These are phyloP conservation scores for Condylura cristata DNA, from an alignment of 2,113 vertebrate species.

Conservation along the genomic window DNA sequence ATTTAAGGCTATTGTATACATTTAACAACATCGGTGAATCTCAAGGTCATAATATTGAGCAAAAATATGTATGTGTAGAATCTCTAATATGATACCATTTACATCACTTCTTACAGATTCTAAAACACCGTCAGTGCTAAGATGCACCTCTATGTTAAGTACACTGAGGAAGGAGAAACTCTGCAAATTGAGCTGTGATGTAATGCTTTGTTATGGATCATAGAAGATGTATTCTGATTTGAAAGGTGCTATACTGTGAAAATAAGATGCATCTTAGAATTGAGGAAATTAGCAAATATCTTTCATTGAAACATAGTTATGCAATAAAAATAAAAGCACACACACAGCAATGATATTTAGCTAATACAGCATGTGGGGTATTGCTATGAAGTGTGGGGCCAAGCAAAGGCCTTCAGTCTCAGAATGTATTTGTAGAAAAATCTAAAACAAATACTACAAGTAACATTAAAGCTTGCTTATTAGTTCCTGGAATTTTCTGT, in stretches of 20 bases:
- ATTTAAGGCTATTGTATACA: neutral
- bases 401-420: neutral
- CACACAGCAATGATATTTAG: neutral
- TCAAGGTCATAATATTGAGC: neutral
- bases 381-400: neutral
- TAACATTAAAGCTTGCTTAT: neutral
- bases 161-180: neutral
- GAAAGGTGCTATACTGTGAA: neutral
- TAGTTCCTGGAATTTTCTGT: slow-evolving; percentile 34
- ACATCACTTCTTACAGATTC: neutral
- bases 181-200: neutral
- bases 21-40: neutral
- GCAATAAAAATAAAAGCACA: slow-evolving; percentile 21
- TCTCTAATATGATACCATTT: neutral
- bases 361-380: slow-evolving; percentile 4
- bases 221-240: neutral
- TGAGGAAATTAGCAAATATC: neutral
- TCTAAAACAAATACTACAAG: slow-evolving; percentile 39
- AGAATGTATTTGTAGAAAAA: neutral
- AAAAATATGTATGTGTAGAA: neutral
- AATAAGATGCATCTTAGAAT: slow-evolving; percentile 7
- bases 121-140: neutral
- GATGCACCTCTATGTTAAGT: neutral
- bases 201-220: neutral
- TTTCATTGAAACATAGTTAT: slow-evolving; percentile 1